Conservation (phyloP, 1,140 invertebrate genomes). For the Agrilus planipennis region DNA sequence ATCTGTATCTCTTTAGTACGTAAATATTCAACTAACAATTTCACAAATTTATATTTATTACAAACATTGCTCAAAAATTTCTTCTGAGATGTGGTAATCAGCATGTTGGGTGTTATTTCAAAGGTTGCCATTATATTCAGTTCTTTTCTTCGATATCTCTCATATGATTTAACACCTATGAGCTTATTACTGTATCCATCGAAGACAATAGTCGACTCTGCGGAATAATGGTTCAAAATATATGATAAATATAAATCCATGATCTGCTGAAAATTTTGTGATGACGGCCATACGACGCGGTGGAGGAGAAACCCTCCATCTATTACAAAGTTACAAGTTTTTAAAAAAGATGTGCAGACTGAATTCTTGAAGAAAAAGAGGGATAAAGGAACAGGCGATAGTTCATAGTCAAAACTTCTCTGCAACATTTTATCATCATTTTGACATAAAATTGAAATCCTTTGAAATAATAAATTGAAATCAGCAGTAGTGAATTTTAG, state of each 20-base stretch:
- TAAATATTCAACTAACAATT: neutral
- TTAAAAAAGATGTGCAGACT: neutral
- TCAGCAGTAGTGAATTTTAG: neutral
- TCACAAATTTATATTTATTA: neutral
- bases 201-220: neutral
- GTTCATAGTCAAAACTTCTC: neutral
- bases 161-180: neutral
- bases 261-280: neutral
- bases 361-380: neutral
- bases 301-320: slow-evolving; percentile 2
- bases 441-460: too few species aligned
- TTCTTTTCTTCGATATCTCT: neutral
- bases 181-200: neutral
- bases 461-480: too few species aligned
- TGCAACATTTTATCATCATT: too few species aligned
- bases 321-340: neutral
- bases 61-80: neutral
- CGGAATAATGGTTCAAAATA: neutral
- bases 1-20: neutral
- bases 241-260: neutral
- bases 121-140: neutral
- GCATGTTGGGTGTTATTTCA: neutral
- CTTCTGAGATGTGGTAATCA: neutral
- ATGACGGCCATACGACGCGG: neutral
- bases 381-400: neutral